Conservation (phyloP, 2,888 invertebrate genomes). For the Callyntrura sp. region DNA sequence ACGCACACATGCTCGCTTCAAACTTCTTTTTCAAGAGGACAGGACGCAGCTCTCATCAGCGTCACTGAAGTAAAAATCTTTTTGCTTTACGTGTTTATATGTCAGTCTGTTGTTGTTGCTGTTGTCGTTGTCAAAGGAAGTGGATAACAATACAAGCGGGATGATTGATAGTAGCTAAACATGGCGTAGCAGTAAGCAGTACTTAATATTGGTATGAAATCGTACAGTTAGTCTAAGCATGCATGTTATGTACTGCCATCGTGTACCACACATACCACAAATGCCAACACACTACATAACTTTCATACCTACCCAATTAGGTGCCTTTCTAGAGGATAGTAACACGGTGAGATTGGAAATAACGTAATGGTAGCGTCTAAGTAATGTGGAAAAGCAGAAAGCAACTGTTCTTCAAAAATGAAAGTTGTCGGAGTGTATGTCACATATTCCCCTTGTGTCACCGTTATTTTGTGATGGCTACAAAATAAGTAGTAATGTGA, state of each 20-base stretch:
- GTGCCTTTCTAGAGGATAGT: too few species aligned
- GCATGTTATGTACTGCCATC: background rate
- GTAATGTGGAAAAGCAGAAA: background rate
- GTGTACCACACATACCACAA: background rate
- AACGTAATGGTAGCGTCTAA: too few species aligned
- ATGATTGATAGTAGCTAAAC: slow-evolving; percentile 64
- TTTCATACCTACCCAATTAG: too few species aligned
- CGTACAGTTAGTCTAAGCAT: background rate
- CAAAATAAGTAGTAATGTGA: too few species aligned
- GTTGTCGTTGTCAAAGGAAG: slow-evolving; percentile 44
- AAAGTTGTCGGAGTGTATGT: slow-evolving; percentile 18
- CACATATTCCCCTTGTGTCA: background rate
- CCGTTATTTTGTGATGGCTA: too few species aligned
- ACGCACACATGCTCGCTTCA: background rate
- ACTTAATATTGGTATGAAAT: background rate
- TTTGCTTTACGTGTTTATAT: slow-evolving; percentile 38
- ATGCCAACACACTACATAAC: too few species aligned
- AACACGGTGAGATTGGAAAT: too few species aligned
- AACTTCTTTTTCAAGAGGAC: background rate
- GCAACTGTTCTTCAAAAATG: background rate
- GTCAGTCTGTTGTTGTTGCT: slow-evolving; percentile 44
- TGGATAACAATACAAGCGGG: slow-evolving; percentile 52
- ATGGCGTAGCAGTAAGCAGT: slow-evolving; percentile 19
- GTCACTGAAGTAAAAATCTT: slow-evolving; percentile 50
- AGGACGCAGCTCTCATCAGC: slow-evolving; percentile 53